Percentiles rank a stretch among this genome's conserved stretches.
These are phyloP conservation scores for Calyptommatus sinebrachiatus DNA, from an alignment of 2,113 vertebrate genomes.

Conservation along the genomic window DNA sequence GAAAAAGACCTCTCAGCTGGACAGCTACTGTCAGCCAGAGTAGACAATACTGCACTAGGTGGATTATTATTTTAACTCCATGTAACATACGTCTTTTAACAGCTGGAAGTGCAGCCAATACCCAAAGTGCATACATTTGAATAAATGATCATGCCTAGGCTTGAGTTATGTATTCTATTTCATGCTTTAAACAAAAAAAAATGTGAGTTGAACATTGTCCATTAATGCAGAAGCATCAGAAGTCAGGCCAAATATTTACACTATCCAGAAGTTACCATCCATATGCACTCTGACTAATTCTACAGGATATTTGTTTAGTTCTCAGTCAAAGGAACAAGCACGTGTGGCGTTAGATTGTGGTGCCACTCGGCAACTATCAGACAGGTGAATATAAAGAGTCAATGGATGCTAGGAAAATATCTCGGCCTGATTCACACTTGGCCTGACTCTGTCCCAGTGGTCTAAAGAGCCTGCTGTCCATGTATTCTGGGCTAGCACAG, in stretches of 20 bases:
- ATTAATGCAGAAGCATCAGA: neutral
- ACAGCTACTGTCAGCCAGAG: neutral
- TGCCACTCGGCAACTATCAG: neutral
- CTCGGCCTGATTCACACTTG: no score
- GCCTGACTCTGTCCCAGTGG: no score
- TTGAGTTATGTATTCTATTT: neutral
- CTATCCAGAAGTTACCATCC: neutral
- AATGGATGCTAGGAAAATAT: no score
- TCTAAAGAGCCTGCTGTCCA: no score
- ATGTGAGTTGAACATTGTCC: neutral
- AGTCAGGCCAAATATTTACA: neutral
- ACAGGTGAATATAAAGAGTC: no score
- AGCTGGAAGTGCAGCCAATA: neutral
- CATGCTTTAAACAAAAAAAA: neutral
- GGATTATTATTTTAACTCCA: neutral
- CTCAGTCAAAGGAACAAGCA: neutral
- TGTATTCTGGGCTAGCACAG: no score
- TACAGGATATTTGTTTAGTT: neutral
- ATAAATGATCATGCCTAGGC: neutral
- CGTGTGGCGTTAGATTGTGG: neutral
- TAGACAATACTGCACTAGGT: neutral
- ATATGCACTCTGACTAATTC: neutral
- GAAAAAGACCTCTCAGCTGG: neutral
- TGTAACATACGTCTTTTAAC: neutral
- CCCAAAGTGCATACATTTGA: neutral